These are phyloP conservation scores for Haemorhous mexicanus DNA, from an alignment of 2,113 vertebrate genomes.

Conservation along the genomic window DNA sequence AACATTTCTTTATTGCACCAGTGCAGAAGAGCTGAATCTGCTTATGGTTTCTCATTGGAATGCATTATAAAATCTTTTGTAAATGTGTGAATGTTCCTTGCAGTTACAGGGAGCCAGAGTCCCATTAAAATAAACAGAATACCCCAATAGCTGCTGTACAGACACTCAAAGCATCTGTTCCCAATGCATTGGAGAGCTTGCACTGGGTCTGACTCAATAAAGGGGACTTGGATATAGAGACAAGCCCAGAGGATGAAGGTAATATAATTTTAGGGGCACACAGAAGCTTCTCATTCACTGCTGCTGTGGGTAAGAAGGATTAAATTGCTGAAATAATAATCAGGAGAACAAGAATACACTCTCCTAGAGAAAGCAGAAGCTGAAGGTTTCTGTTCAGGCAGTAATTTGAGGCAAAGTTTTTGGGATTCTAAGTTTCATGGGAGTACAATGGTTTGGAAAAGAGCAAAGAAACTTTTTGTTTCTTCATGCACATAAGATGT, in stretches of 20 bases:
- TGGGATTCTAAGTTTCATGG: background rate
- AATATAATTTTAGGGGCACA: conserved; percentile 12
- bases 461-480: background rate
- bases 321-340: conserved; percentile 33
- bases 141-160: background rate
- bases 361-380: background rate
- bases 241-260: background rate
- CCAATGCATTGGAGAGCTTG: background rate
- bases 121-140: conserved; percentile 53
- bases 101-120: conserved; percentile 17
- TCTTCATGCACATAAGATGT: background rate
- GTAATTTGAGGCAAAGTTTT: background rate
- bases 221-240: conserved; percentile 8
- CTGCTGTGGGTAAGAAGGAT: background rate
- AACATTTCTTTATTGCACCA: conserved; percentile 5
- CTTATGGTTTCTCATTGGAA: conserved; percentile 4
- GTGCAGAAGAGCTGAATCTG: conserved; percentile 1
- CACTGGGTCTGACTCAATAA: conserved; percentile 21
- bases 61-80: conserved; percentile 20
- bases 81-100: conserved; percentile 20
- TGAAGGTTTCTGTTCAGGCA: background rate
- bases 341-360: background rate
- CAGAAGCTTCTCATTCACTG: background rate
- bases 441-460: background rate
- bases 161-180: conserved; percentile 28